These are phyloP conservation scores for Oxystoma pomonae DNA, from an alignment of 2,888 invertebrate genomes.

Conservation along the genomic window DNA sequence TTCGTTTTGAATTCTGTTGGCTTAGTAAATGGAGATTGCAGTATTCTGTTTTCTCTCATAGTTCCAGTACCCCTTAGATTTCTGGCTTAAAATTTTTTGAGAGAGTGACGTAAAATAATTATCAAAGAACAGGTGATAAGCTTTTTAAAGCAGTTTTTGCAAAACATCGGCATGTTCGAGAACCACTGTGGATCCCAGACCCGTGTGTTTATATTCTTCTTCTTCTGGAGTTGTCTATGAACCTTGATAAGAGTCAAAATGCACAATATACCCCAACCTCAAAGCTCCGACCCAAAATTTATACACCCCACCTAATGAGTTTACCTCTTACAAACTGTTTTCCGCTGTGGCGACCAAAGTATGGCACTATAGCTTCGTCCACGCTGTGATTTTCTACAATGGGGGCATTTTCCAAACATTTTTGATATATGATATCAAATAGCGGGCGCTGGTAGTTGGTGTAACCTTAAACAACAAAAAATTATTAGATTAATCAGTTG, in stretches of 20 bases:
- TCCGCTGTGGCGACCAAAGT: no score
- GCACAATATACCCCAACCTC: no score
- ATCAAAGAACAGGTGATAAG: slow-evolving; percentile 12
- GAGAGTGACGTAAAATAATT: slow-evolving; percentile 10
- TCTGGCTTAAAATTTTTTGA: not conserved
- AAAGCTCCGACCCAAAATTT: no score
- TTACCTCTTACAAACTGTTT: no score
- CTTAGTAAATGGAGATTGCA: not conserved
- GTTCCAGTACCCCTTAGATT: slow-evolving; percentile 7
- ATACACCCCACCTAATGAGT: no score
- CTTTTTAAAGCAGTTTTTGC: not conserved
- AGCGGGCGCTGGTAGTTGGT: no score
- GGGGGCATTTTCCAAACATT: no score
- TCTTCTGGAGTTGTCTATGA: not conserved
- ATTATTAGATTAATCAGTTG: no score
- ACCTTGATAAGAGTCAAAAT: not conserved
- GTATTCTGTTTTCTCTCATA: slow-evolving; percentile 10
- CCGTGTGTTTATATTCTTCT: not conserved
- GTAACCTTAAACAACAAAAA: no score
- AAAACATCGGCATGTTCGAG: not conserved
- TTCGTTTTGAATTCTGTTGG: not conserved
- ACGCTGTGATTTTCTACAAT: no score
- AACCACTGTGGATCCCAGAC: slow-evolving; percentile 2
- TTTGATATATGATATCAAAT: no score
- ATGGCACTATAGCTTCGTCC: no score